Percentiles rank a stretch among this genome's conserved stretches.
Conservation (phyloP, 1,140 invertebrate species). For the Amyelois transitella region DNA sequence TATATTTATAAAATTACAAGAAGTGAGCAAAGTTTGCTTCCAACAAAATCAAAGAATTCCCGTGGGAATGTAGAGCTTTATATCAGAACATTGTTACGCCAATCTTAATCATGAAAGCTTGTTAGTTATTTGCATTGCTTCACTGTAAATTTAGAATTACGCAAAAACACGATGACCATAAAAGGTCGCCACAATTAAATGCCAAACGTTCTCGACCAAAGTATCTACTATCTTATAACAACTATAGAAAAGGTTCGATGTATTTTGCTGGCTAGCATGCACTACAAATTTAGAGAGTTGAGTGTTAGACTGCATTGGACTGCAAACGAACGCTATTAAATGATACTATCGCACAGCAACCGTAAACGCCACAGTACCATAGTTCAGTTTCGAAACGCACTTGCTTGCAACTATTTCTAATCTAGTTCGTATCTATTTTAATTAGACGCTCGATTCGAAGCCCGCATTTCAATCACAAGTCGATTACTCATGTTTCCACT, state of each 20-base stretch:
- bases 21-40: no score
- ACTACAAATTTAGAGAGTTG: conserved; percentile 2
- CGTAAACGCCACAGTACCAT: conserved; percentile 8
- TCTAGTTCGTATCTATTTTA: conserved; percentile 50
- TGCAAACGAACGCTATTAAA: conserved; percentile 16
- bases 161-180: conserved; percentile 22
- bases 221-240: not conserved
- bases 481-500: conserved; percentile 35
- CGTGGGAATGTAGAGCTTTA: no score
- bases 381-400: conserved; percentile 31
- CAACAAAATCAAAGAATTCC: no score
- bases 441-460: conserved; percentile 42
- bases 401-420: conserved; percentile 38
- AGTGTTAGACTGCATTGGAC: conserved; percentile 18
- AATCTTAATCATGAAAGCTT: not conserved
- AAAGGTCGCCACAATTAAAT: conserved; percentile 27
- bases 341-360: conserved; percentile 12
- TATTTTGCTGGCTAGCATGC: conserved; percentile 13
- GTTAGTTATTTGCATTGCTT: not conserved
- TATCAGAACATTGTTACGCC: no score
- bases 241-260: not conserved
- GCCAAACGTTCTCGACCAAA: conserved; percentile 14
- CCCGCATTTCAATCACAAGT: conserved; percentile 33
- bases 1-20: no score
- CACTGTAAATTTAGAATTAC: conserved; percentile 11